These are phyloP conservation scores for Fregata magnificens DNA, from an alignment of 2,113 vertebrate species.

Conservation along the genomic window DNA sequence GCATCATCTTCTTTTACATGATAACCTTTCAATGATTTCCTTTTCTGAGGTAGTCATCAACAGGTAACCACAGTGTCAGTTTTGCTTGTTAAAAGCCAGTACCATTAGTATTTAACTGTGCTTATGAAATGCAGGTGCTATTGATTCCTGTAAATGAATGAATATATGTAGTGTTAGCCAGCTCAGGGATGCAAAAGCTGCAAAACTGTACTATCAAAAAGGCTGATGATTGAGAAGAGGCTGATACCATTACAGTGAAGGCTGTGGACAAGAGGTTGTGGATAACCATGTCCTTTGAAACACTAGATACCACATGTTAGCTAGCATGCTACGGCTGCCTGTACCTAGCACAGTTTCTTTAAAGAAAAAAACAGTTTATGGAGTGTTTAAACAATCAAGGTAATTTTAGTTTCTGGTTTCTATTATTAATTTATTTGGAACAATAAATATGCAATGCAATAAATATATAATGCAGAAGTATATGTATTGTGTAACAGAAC, in stretches of 20 bases:
- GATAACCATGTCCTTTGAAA: background rate
- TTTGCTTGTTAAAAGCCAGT: background rate
- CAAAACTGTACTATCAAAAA: background rate
- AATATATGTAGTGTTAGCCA: background rate
- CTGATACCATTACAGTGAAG: background rate
- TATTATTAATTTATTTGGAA: background rate
- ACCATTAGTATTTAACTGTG: background rate
- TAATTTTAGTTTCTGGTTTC: background rate
- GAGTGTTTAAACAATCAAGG: background rate
- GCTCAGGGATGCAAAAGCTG: background rate
- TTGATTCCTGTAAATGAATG: background rate
- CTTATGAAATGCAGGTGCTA: background rate
- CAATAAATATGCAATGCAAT: background rate
- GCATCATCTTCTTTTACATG: background rate
- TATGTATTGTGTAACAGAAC: background rate
- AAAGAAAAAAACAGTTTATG: background rate
- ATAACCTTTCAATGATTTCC: background rate
- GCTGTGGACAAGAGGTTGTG: background rate
- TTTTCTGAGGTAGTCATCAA: background rate
- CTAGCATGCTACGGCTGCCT: background rate
- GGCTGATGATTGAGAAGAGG: background rate
- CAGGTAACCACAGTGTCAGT: background rate
- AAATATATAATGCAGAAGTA: background rate
- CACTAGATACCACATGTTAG: background rate
- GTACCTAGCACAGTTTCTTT: background rate